Evolutionary conservation across 2,797 vertebrate genomes (phyloP), one percentile per base, ranked within the genome.

Genomic region (Enteromius argenteus): DNA sequence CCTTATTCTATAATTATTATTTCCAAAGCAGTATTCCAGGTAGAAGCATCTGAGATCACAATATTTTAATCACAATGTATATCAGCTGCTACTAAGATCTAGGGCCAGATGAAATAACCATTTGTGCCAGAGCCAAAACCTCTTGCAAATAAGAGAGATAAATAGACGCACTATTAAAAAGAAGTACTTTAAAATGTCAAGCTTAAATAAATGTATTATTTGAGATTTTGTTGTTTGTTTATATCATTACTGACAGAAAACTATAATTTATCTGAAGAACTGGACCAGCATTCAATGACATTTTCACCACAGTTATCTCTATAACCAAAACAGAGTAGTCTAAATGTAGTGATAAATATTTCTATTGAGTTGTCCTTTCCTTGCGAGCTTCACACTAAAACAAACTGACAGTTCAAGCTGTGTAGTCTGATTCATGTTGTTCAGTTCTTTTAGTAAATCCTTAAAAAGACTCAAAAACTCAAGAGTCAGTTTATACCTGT

Each of bases 1-100:
- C 84, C 80, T 51, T 39, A 68, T 66, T 85, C 78, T 81, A 42
- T 84, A 64, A 79, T 49, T 79, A 64, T 64, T 39, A 66, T 35
- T 62, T 56, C 46, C 27, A 67, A 64, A 64, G 44, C 64, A 46
- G 44, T 51, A 64, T 13, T 73, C n/a, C 19, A 82, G 58, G 80
- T 51, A 74, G 21, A 82, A 37, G 42, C 4, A 35, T 23, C 30
- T 23, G 51, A 71, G 10, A 71, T 58, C 27, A 80, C 51, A 74
- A 79, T 11, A 46, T 58, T 46, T 80, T 72, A 46, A 30, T 23
- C 30, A 0, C 17, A 71, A 58, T 6, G 13, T 49, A 21, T 23
- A 62, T 73, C 13, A 37, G 44, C 37, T 13, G 80, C 56, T 49
- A 19, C 14, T 51, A 32, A 44, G 51, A 44, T 10, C 19, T 17